These are phyloP conservation scores for Madoqua kirkii DNA, from an alignment of 2,113 vertebrate species.

Conservation along the genomic window DNA sequence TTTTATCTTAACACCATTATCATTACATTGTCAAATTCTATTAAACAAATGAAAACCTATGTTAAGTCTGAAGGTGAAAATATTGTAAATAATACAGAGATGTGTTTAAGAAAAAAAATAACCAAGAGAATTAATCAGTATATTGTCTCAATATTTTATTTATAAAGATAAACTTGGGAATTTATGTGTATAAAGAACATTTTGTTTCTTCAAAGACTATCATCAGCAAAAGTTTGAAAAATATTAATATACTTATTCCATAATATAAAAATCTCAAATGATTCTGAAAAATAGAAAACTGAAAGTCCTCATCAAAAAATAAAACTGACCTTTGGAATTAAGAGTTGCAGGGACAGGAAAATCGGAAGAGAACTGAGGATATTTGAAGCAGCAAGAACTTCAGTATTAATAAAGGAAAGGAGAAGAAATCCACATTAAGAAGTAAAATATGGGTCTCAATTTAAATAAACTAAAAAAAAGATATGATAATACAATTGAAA, in stretches of 20 bases:
- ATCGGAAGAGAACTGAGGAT: neutral
- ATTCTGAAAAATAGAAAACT: neutral
- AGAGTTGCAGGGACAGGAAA: neutral
- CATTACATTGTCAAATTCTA: neutral
- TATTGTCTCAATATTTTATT: neutral
- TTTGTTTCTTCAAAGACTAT: neutral
- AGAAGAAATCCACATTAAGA: neutral
- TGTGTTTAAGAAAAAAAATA: neutral
- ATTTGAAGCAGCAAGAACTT: neutral
- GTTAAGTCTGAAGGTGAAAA: neutral
- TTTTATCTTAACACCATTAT: neutral
- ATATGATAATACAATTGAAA: neutral
- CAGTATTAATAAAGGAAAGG: neutral
- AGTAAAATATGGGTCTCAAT: neutral
- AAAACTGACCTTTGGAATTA: neutral
- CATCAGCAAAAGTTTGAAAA: neutral
- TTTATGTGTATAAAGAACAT: neutral
- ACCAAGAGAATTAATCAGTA: neutral
- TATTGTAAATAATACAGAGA: neutral
- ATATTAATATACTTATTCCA: neutral
- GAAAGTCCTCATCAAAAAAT: neutral
- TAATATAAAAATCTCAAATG: neutral
- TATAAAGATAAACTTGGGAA: neutral
- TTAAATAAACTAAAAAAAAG: neutral
- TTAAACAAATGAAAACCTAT: neutral